Evolutionary conservation across 92 coral and sea anemone genomes (phyloP), one percentile per base, ranked within the genome.

Genomic region (Phenganax marumi): DNA sequence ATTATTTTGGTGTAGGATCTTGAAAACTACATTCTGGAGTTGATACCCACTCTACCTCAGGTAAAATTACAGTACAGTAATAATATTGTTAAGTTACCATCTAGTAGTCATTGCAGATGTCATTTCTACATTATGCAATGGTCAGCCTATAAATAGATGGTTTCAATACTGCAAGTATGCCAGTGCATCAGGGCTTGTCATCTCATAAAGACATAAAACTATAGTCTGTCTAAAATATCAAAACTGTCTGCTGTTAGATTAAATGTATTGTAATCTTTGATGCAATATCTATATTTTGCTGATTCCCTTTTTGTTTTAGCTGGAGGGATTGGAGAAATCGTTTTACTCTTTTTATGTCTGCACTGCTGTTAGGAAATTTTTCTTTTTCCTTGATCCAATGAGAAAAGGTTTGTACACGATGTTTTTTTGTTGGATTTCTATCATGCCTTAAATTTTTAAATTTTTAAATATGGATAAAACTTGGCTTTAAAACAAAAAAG

Each of bases 331-430:
- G 79, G 98, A 95, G 71, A 95, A 95, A 76, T 95, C 98, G 1
- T 95, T 95, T 83, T 95, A 95, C 80, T 95, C 98, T 53, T 95
- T 95, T 64, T 95, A 95, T 68, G 98, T 95, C 26, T 95, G 98
- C 78, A 95, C 98, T 56, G 98, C 98, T 51, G 98, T 95, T 7
- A 89, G 98, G 65, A 95, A 95, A 57, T 95, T 95, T 82, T 95
- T 95, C 90, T 95, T 95, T 85, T 95, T 95, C 69, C 92, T 95
- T 72, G 98, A 95, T 69, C 98, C 98, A 61, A 89, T 95, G 26
- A 92, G 98, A 80, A 95, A 97, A 85, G 98, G 98, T 94, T 54
- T 63, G 79, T 54, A n/a, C 53, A 19, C 8, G n/a, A 68, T 10
- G 48, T 25, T 0, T 43, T 19, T 8, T 10, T 69, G 0, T 69